Evolutionary conservation across 2,797 vertebrate species (phyloP).

Genomic region (Vespertilio murinus): DNA sequence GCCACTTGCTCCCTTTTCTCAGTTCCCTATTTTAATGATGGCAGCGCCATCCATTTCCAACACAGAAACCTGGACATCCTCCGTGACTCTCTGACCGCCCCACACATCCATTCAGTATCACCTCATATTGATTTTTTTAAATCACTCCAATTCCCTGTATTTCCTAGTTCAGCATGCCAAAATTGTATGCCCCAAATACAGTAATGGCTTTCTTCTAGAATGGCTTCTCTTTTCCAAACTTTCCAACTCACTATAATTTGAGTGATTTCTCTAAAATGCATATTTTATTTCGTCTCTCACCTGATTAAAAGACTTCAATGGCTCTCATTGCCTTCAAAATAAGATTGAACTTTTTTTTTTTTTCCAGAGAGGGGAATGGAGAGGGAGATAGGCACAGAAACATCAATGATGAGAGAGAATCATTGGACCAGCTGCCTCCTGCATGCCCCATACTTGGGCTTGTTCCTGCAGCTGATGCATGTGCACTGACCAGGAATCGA

Average conservation of each 20-base stretch:
- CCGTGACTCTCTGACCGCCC: neutral
- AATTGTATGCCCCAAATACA: neutral
- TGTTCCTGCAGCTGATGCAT: too few species aligned
- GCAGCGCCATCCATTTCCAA: neutral
- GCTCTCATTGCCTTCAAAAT: neutral
- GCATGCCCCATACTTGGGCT: too few species aligned
- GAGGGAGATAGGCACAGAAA: too few species aligned
- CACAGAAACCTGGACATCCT: neutral
- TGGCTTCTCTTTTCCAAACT: conserved; percentile 14
- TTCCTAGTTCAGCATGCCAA: neutral
- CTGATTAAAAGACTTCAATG: neutral
- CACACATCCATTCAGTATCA: neutral
- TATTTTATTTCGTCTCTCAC: neutral
- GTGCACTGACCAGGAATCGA: too few species aligned
- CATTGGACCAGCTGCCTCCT: too few species aligned
- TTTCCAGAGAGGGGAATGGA: too few species aligned
- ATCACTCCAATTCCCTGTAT: neutral
- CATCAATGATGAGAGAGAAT: too few species aligned
- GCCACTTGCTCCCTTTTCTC: neutral
- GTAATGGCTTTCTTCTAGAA: neutral
- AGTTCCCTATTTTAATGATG: neutral
- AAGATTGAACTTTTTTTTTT: neutral
- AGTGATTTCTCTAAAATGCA: neutral
- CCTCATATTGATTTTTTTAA: neutral
- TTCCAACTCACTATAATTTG: neutral